Conservation (phyloP, 2,113 vertebrate genomes). For the Corythoichthys intestinalis region DNA sequence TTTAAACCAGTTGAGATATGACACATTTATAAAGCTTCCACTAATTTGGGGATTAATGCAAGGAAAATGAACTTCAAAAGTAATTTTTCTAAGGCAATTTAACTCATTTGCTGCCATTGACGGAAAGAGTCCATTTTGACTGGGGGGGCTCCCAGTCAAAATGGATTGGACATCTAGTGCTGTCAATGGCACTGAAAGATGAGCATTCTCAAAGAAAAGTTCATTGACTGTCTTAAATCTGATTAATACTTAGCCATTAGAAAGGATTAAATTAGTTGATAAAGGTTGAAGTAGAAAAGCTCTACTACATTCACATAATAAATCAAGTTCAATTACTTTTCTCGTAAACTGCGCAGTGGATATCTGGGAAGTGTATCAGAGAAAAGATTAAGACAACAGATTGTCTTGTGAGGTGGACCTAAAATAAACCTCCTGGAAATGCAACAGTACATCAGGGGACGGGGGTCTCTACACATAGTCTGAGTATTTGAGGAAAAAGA, state of each 20-base stretch:
- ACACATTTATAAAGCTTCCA: not conserved
- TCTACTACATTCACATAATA: slow-evolving; percentile 9
- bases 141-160: too few species aligned
- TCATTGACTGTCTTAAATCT: not conserved
- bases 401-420: slow-evolving; percentile 2
- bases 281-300: not conserved
- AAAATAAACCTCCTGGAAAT: not conserved
- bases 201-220: too few species aligned
- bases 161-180: too few species aligned
- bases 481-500: not conserved
- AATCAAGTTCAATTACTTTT: slow-evolving; percentile 35
- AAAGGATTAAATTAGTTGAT: not conserved
- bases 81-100: too few species aligned
- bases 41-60: not conserved
- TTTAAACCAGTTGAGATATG: not conserved
- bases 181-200: too few species aligned
- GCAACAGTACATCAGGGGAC: not conserved
- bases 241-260: not conserved
- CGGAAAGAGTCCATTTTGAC: too few species aligned
- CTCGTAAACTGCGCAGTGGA: slow-evolving; percentile 35
- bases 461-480: slow-evolving; percentile 1
- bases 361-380: slow-evolving; percentile 47
- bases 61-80: not conserved
- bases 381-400: slow-evolving; percentile 14
- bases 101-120: too few species aligned